phyloP scores from a whole-genome alignment of 2,797 vertebrate genomes.

The Crypturellus tataupa region DNA sequence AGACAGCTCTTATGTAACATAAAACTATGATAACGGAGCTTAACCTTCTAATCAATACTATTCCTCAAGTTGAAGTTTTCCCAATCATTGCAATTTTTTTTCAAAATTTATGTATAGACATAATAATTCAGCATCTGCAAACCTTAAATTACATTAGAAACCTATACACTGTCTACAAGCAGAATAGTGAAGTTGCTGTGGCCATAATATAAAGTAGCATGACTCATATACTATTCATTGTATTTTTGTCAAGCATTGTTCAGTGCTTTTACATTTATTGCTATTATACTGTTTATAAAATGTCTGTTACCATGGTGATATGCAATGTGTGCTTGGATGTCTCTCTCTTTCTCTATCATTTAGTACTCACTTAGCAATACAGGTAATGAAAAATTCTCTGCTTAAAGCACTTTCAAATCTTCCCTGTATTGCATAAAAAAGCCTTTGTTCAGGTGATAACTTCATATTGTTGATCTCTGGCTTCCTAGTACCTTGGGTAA shows the following conservation, averaged over 20 bases:
- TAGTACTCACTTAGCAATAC: neutral
- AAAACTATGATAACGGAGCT: neutral
- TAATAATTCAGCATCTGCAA: neutral
- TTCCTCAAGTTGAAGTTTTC: neutral
- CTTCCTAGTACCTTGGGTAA: neutral
- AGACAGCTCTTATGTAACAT: neutral
- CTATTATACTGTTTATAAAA: neutral
- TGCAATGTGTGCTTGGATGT: neutral
- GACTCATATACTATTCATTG: neutral
- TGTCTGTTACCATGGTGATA: constrained; percentile 11
- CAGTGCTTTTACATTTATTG: neutral
- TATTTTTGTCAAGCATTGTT: constrained; percentile 4
- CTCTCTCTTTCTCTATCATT: neutral
- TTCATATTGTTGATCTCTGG: neutral
- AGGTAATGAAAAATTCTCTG: neutral
- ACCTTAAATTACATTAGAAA: neutral
- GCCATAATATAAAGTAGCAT: neutral
- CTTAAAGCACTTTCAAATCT: constrained; percentile 3
- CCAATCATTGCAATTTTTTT: neutral
- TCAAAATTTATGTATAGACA: neutral
- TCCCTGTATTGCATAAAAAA: neutral
- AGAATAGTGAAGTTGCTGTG: neutral
- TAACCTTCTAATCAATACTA: neutral
- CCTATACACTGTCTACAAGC: neutral
- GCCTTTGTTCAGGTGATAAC: neutral